phyloP scores from a whole-genome alignment of 2,797 vertebrate species.

The Leptodactylus fallax region DNA sequence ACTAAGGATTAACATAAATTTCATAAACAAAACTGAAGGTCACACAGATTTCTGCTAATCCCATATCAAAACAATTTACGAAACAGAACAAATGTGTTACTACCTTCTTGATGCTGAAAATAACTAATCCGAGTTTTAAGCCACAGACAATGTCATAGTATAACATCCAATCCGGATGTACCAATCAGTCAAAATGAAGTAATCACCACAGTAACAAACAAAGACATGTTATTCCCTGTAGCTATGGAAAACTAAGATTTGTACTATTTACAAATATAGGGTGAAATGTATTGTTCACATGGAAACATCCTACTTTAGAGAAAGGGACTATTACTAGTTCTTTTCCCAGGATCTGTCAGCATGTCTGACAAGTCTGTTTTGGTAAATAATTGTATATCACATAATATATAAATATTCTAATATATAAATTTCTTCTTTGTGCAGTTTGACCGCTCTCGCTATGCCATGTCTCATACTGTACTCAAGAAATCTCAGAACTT shows the following conservation, averaged over 20 bases:
- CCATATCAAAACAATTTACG: conserved; percentile 26
- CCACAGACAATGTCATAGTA: conserved; percentile 27
- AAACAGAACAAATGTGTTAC: conserved; percentile 33
- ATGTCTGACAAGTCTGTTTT: too few relatives aligned
- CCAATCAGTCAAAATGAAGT: neutral
- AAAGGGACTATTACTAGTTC: neutral
- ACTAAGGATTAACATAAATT: conserved; percentile 24
- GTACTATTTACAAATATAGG: neutral
- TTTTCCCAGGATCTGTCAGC: too few relatives aligned
- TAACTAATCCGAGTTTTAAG: conserved; percentile 43
- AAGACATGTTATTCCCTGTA: conserved; percentile 34
- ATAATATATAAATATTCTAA: too few relatives aligned
- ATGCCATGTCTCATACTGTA: too few relatives aligned
- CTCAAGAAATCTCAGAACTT: too few relatives aligned
- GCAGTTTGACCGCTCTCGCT: too few relatives aligned
- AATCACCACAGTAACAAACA: conserved; percentile 52
- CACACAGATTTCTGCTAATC: conserved; percentile 32
- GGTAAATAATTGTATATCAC: too few relatives aligned
- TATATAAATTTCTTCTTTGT: neutral
- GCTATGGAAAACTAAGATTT: conserved; percentile 25
- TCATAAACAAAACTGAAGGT: conserved; percentile 36
- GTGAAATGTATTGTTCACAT: conserved; percentile 4
- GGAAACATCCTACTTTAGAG: neutral
- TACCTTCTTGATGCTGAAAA: conserved; percentile 43
- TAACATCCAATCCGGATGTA: conserved; percentile 37